These are phyloP conservation scores for Trachymyrmex septentrionalis DNA, from an alignment of 1,140 invertebrate genomes.

Conservation along the genomic window DNA sequence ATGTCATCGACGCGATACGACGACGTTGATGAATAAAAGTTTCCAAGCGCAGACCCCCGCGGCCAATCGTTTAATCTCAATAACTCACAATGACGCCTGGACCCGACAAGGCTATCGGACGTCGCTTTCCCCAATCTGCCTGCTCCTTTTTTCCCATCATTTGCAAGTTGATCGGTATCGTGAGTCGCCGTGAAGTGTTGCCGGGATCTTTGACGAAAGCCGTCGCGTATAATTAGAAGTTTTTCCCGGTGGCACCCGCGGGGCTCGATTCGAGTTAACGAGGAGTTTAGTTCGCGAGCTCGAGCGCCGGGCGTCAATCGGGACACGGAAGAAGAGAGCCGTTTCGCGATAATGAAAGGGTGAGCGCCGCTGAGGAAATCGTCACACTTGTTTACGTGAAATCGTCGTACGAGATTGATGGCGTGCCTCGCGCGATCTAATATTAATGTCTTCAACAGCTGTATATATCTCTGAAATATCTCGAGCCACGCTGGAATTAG, in stretches of 20 bases:
- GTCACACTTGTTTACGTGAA: conserved; percentile 16
- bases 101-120: conserved; percentile 65
- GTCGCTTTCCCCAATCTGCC: conserved; percentile 31
- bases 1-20: conserved; percentile 71
- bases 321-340: conserved; percentile 59
- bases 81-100: conserved; percentile 69
- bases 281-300: conserved; percentile 21
- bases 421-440: not conserved
- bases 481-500: no score
- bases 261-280: conserved; percentile 63
- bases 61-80: conserved; percentile 77
- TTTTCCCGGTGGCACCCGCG: conserved; percentile 63
- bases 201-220: conserved; percentile 63
- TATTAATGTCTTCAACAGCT: no score
- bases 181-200: conserved; percentile 52
- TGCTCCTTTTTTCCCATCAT: conserved; percentile 39
- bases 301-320: conserved; percentile 43
- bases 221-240: conserved; percentile 64
- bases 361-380: conserved; percentile 58
- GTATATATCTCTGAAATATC: no score
- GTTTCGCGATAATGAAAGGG: conserved; percentile 69
- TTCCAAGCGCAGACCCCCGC: conserved; percentile 8
- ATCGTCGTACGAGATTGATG: conserved; percentile 53
- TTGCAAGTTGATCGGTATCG: conserved; percentile 71
- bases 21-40: conserved; percentile 72